Conservation (phyloP, 2,113 vertebrate genomes). For the Fulica atra region DNA sequence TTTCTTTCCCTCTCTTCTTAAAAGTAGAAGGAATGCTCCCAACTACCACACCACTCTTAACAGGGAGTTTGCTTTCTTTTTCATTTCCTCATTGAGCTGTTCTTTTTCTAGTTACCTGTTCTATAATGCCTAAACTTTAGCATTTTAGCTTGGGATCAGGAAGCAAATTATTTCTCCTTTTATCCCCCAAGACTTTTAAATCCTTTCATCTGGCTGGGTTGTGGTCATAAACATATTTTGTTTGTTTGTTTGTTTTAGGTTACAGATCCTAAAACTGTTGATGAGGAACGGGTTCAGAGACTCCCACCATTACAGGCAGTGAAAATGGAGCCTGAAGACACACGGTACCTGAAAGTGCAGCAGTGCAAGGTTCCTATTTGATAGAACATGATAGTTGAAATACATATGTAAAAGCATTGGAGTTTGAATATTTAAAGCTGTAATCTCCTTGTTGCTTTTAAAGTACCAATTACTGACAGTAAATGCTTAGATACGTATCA, state of each 20-base stretch:
- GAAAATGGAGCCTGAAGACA: constrained; percentile 54
- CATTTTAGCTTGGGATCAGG: background rate
- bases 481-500: background rate
- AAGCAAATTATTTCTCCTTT: background rate
- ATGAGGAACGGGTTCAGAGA: background rate
- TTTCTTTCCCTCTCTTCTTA: background rate
- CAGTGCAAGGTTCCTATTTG: constrained; percentile 72
- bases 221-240: background rate
- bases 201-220: background rate
- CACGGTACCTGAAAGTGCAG: constrained; percentile 74
- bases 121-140: background rate
- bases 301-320: constrained; percentile 13
- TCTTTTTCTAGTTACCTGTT: background rate
- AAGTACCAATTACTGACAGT: background rate
- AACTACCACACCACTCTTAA: background rate
- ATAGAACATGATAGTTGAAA: background rate
- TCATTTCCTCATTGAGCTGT: background rate
- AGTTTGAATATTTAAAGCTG: background rate
- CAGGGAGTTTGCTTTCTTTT: background rate
- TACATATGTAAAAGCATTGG: background rate
- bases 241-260: constrained; percentile 2
- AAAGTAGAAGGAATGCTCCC: background rate
- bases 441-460: background rate
- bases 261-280: background rate
- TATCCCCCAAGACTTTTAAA: background rate